phyloP scores from a whole-genome alignment of 2,113 vertebrate genomes.

The Morone chrysops region DNA sequence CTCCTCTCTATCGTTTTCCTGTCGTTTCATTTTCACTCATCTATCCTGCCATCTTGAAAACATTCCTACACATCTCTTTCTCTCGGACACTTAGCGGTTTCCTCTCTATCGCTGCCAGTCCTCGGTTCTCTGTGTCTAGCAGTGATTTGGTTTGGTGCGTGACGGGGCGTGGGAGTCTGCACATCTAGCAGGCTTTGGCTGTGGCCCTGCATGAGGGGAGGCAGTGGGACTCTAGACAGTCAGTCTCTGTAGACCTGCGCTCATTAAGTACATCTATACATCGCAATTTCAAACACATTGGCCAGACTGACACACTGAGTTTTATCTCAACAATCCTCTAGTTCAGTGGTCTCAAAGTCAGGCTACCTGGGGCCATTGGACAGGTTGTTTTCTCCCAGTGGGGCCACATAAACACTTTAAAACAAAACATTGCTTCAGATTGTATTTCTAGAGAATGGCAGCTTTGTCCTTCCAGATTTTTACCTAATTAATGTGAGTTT shows the following conservation, averaged over 20 bases:
- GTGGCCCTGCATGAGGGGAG: conserved; percentile 47
- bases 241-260: conserved; percentile 1
- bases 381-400: background rate
- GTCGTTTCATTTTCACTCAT: conserved; percentile 5
- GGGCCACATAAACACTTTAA: background rate
- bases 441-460: background rate
- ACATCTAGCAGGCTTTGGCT: conserved; percentile 73
- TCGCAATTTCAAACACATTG: background rate
- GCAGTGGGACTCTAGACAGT: conserved; percentile 8
- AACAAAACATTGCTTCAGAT: background rate
- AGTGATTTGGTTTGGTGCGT: conserved; percentile 76
- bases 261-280: background rate
- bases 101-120: conserved; percentile 8
- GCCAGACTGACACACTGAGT: background rate
- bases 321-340: conserved; percentile 8
- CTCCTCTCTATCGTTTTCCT: background rate
- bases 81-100: conserved; percentile 35
- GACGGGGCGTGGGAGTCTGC: conserved; percentile 28
- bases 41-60: conserved; percentile 49
- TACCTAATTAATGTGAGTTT: too few species aligned
- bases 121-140: conserved; percentile 51
- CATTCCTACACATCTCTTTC: conserved; percentile 46
- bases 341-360: conserved; percentile 25
- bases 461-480: background rate
- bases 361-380: background rate